phyloP scores from a whole-genome alignment of 2,888 invertebrate genomes.

The Harpalus rufipes region DNA sequence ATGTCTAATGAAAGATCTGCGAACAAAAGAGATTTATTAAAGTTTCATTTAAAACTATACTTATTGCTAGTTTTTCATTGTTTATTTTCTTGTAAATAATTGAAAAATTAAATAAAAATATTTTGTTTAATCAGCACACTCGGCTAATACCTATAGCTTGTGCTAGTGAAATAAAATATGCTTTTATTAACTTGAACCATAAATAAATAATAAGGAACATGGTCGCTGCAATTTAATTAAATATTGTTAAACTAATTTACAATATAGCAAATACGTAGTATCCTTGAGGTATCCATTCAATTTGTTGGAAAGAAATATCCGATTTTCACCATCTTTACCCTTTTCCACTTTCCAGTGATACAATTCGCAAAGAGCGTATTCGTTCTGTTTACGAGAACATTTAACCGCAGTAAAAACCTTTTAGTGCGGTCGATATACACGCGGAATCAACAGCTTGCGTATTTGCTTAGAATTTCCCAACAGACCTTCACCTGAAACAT shows the following conservation, averaged over 20 bases:
- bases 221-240: too few relatives aligned
- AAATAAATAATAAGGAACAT: too few relatives aligned
- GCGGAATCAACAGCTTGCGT: conserved; percentile 58
- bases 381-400: conserved; percentile 60
- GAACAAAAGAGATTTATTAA: too few relatives aligned
- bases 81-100: too few relatives aligned
- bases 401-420: conserved; percentile 57
- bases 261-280: background rate
- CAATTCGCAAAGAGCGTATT: conserved; percentile 54
- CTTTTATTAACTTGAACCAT: too few relatives aligned
- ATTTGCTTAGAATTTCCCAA: conserved; percentile 61
- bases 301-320: background rate
- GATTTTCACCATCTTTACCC: conserved; percentile 9
- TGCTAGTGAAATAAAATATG: too few relatives aligned
- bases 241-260: background rate
- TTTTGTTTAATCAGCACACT: too few relatives aligned
- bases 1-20: too few relatives aligned
- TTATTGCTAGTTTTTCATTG: too few relatives aligned
- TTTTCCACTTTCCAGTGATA: background rate
- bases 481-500: conserved; percentile 28
- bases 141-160: too few relatives aligned
- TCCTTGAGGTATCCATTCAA: conserved; percentile 2
- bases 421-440: conserved; percentile 57
- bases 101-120: too few relatives aligned
- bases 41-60: too few relatives aligned